These are phyloP conservation scores for Microcebus jonahi DNA, from an alignment of 2,113 vertebrate genomes.

Conservation along the genomic window DNA sequence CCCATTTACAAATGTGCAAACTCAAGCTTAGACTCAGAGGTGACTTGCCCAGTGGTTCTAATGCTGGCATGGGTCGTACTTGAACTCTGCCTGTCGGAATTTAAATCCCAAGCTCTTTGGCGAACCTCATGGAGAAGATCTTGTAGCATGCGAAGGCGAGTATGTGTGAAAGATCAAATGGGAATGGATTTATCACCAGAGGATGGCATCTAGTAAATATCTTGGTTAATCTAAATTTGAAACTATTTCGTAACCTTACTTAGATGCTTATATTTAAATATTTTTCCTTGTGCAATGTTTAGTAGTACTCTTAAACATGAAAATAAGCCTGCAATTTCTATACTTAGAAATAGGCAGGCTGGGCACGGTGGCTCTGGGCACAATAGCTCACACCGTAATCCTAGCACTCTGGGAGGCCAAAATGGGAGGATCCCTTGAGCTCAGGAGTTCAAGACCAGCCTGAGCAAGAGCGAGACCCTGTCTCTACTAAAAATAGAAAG, in stretches of 20 bases:
- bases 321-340: background rate
- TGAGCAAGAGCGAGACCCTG: no score
- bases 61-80: background rate
- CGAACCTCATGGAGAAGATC: background rate
- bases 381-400: no score
- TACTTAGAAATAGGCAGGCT: background rate
- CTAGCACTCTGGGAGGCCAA: no score
- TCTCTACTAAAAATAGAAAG: no score
- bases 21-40: background rate
- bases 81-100: background rate
- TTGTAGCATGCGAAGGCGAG: background rate
- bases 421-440: no score
- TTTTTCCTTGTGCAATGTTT: constrained; percentile 29
- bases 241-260: background rate
- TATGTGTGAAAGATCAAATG: background rate
- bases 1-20: background rate
- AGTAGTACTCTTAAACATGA: background rate
- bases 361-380: no score
- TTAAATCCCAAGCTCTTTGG: background rate
- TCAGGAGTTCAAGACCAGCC: no score
- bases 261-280: background rate
- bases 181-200: background rate
- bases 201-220: background rate
- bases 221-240: background rate
- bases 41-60: background rate